Conservation (phyloP, 2,113 vertebrate species). For the Miniopterus natalensis region DNA sequence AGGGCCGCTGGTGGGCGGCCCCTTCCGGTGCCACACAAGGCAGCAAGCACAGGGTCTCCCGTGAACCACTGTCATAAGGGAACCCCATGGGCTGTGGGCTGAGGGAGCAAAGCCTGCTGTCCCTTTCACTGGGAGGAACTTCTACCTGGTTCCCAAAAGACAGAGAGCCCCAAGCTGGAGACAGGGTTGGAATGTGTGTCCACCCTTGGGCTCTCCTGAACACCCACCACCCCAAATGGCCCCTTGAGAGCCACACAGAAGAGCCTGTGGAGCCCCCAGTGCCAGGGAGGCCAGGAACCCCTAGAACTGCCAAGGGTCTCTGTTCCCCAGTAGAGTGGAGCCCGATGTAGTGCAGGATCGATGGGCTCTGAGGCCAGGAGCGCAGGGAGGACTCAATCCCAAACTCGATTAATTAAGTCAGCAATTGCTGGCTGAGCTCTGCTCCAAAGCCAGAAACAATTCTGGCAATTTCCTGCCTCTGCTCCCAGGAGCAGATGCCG, state of each 20-base stretch:
- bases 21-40: no score
- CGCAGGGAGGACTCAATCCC: background rate
- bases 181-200: background rate
- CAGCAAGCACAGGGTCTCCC: background rate
- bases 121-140: no score
- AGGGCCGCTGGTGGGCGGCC: background rate
- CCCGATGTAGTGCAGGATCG: background rate
- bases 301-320: accelerated
- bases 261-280: background rate
- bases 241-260: background rate
- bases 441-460: accelerated
- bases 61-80: background rate
- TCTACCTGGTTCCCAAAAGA: background rate
- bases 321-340: background rate
- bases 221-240: accelerated
- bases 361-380: accelerated
- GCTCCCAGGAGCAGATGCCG: background rate
- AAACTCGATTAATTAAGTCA: background rate
- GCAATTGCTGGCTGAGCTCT: background rate
- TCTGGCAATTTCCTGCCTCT: background rate
- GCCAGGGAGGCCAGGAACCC: background rate
- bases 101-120: background rate
- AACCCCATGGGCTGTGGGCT: accelerated
- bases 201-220: accelerated
- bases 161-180: background rate